Evolutionary conservation across 1,140 invertebrate genomes (phyloP).

Genomic region (Camponotus pennsylvanicus): DNA sequence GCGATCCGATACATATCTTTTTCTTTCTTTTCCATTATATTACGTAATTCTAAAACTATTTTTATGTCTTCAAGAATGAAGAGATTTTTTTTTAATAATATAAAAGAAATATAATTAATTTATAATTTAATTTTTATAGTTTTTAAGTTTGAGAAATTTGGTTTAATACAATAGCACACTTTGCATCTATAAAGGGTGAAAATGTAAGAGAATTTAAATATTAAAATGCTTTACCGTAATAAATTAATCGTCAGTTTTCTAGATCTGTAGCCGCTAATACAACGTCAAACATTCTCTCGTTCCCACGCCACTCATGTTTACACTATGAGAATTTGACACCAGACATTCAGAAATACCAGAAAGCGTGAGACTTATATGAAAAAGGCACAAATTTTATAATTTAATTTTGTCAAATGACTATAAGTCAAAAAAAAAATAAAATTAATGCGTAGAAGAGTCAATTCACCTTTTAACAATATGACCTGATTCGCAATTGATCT

Average conservation of each 20-base stretch:
- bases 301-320: slow-evolving; percentile 59
- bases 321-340: slow-evolving; percentile 12
- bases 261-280: background rate
- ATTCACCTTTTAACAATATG: background rate
- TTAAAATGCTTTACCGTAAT: background rate
- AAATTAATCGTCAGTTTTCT: background rate
- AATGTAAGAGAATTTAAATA: background rate
- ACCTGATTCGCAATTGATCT: background rate
- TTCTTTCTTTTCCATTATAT: background rate
- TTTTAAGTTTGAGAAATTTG: background rate
- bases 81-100: background rate
- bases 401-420: background rate
- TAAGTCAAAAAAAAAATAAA: background rate
- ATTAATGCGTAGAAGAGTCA: background rate
- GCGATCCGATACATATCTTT: background rate
- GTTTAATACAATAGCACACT: background rate
- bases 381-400: slow-evolving; percentile 1
- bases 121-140: background rate
- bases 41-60: background rate
- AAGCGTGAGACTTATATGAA: slow-evolving; percentile 1
- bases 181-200: background rate
- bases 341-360: slow-evolving; percentile 8
- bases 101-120: background rate
- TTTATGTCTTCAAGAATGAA: background rate
- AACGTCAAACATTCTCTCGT: slow-evolving; percentile 54